A percentile compares a stretch with the other conserved stretches of the same genome.
These are phyloP conservation scores for Nycticebus coucang DNA, from an alignment of 2,113 vertebrate species.

Conservation along the genomic window DNA sequence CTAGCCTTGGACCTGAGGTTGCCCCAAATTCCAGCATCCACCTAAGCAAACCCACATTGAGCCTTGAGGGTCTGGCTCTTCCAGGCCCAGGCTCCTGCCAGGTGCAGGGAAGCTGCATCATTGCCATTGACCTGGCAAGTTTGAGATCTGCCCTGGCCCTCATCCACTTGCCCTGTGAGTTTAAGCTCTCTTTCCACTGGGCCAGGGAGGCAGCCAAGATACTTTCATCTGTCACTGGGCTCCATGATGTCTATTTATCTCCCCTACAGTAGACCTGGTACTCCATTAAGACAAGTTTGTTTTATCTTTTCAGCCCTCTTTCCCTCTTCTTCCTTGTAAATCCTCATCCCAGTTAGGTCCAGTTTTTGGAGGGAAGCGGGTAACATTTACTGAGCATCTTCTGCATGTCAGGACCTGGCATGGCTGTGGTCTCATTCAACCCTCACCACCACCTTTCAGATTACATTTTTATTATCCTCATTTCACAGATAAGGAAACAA, in stretches of 20 bases:
- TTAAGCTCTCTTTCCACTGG: background rate
- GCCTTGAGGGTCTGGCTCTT: background rate
- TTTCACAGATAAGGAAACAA: background rate
- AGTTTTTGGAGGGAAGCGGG: background rate
- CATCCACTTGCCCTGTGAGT: too few relatives aligned
- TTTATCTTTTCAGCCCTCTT: background rate
- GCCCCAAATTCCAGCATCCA: background rate
- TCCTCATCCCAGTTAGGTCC: too few relatives aligned
- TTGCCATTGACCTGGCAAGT: fast-evolving
- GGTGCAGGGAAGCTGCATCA: background rate
- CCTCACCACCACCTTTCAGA: background rate
- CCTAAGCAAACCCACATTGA: background rate
- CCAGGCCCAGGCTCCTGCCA: fast-evolving
- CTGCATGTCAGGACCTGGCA: background rate
- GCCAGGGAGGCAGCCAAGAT: background rate
- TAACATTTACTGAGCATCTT: background rate
- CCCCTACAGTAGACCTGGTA: background rate
- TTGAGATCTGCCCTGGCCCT: background rate
- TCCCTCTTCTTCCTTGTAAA: background rate
- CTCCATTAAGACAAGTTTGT: background rate
- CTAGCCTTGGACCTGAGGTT: background rate
- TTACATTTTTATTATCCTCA: background rate
- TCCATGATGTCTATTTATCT: background rate
- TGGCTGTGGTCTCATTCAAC: background rate
- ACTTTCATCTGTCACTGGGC: fast-evolving